Percentiles rank a stretch among this genome's conserved stretches.
Evolutionary conservation across 2,888 invertebrate genomes (phyloP).

Genomic region (Dryadula phaetusa): DNA sequence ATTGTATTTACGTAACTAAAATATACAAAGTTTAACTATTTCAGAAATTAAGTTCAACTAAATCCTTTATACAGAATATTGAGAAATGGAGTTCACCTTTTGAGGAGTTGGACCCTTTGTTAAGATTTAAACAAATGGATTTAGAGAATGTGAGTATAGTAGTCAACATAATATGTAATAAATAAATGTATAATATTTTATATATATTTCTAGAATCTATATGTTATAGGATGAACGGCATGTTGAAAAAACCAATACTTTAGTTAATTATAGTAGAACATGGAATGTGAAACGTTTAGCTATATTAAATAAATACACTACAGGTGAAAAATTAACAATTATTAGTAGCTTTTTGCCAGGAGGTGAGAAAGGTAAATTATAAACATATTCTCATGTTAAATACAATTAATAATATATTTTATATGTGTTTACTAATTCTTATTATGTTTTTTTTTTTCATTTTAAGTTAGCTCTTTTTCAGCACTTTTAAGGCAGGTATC

Average conservation of each 20-base stretch:
- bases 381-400: slow-evolving; percentile 20
- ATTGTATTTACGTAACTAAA: neutral
- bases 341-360: slow-evolving; percentile 94
- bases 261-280: slow-evolving; percentile 86
- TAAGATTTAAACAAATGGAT: slow-evolving; percentile 75
- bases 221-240: slow-evolving; percentile 56
- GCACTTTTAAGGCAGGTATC: slow-evolving; percentile 92
- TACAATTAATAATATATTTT: neutral
- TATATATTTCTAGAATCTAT: neutral
- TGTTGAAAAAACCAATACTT: slow-evolving; percentile 55
- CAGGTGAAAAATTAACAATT: slow-evolving; percentile 96
- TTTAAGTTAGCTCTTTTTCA: slow-evolving; percentile 84
- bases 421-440: slow-evolving; percentile 27
- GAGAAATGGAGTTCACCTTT: slow-evolving; percentile 76
- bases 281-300: slow-evolving; percentile 90
- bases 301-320: slow-evolving; percentile 96
- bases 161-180: too few relatives aligned
- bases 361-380: slow-evolving; percentile 88
- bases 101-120: slow-evolving; percentile 74
- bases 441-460: slow-evolving; percentile 50
- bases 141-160: slow-evolving; percentile 58
- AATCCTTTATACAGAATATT: slow-evolving; percentile 68
- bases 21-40: slow-evolving; percentile 43
- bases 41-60: slow-evolving; percentile 63
- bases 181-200: too few relatives aligned